Percentiles rank a stretch among this genome's conserved stretches.
These are phyloP conservation scores for Cephalotes varians DNA, from an alignment of 2,888 invertebrate species.

Conservation along the genomic window DNA sequence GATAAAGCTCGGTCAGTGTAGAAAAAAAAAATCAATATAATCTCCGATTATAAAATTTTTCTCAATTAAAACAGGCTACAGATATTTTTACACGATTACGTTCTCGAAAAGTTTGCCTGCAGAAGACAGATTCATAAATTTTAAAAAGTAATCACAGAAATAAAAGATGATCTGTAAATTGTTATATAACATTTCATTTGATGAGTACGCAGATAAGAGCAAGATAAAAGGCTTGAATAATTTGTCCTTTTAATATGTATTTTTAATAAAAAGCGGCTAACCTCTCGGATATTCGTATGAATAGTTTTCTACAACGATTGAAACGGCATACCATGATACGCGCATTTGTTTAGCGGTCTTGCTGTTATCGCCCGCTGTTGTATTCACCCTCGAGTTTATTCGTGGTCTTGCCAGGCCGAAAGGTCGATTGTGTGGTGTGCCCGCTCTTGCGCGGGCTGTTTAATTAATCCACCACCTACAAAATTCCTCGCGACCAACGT, in stretches of 20 bases:
- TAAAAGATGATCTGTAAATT: background rate
- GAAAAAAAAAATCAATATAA: too few species aligned
- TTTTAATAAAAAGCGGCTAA: background rate
- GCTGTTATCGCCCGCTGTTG: background rate
- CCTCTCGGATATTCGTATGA: background rate
- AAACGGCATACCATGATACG: background rate
- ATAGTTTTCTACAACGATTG: background rate
- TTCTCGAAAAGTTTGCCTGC: background rate
- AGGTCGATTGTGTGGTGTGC: conserved; percentile 19
- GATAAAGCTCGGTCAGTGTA: too few species aligned
- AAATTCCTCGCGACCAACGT: conserved; percentile 24
- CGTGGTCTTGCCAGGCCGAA: conserved; percentile 5
- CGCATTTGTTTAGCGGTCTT: conserved; percentile 35
- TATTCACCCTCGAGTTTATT: conserved; percentile 13
- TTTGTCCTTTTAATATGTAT: background rate
- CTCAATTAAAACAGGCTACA: background rate
- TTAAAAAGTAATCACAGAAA: background rate
- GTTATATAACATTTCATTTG: background rate
- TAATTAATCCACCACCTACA: conserved; percentile 40
- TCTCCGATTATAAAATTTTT: background rate
- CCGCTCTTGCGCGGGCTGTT: conserved; percentile 11
- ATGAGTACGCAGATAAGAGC: background rate
- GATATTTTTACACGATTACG: background rate
- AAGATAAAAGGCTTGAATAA: conserved; percentile 13
- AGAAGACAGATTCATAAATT: background rate